Evolutionary conservation across 2,113 vertebrate species (phyloP), one percentile per base, ranked within the genome.

Genomic region (Lepus americanus): DNA sequence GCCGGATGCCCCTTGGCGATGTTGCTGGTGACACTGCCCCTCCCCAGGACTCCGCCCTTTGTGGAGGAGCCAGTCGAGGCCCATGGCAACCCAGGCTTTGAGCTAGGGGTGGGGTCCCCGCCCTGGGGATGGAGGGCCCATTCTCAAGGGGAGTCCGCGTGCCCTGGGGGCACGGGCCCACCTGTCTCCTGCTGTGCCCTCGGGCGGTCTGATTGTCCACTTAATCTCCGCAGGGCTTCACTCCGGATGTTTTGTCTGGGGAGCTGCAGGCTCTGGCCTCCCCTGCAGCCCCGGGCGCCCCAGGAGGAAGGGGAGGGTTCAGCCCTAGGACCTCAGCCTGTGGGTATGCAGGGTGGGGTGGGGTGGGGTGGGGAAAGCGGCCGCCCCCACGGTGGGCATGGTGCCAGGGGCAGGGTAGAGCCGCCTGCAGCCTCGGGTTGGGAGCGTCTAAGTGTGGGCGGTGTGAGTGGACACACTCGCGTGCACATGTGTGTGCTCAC

Each of bases 201-300:
- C 0, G 9, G 64, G 55, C 55, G 16, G 74, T 19, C 85, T 95
- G 85, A 88, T 94, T 94, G 93, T 77, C 92, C 69, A 29, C 73
- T 76, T 89, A 81, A 90, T 94, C 96, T 97, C 44, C 33, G 61
- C 17, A 59, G 81, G 82, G 23, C 85, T 81, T 87, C 81, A 90
- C 94, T 86, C 85, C 84, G 93, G 81, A 90, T 96, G 96, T 97
- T 96, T 97, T 97, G 96, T 96, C 95, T 96, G 96, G 93, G 88
- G 3, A 16, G 67, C 73, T 63, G 39, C 90, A 96, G 64, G 69
- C 51, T 10, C 29, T 4, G 25, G 87, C 90, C 79, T 94, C 66
- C 67, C 51, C 33, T 78, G 25, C 63, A 66, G 77, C 55, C 76
- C 74, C 0, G 39, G 59, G 90, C 84, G 91, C 55, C 76, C 74